Evolutionary conservation across 2,888 invertebrate species (phyloP).

Genomic region (Lasioglossum leucozonium): DNA sequence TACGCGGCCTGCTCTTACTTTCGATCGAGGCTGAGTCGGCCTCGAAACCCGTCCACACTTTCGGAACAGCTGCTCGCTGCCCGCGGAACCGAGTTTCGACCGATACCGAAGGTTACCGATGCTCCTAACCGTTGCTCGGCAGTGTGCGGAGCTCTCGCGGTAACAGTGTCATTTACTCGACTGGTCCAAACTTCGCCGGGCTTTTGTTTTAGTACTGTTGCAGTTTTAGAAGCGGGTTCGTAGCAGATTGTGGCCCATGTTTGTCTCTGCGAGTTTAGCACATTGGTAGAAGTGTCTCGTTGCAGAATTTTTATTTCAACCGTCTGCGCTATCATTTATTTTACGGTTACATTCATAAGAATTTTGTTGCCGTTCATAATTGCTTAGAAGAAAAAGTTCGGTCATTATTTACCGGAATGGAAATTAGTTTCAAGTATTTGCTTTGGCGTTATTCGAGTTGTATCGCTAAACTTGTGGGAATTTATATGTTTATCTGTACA

Average conservation of each 20-base stretch:
- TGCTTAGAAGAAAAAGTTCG: no score
- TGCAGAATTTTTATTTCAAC: not conserved
- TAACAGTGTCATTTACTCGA: not conserved
- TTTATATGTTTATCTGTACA: no score
- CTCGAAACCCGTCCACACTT: slow-evolving; percentile 50
- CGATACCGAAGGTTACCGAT: slow-evolving; percentile 32
- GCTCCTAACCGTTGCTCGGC: slow-evolving; percentile 7
- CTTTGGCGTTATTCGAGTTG: no score
- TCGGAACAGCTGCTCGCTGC: slow-evolving; percentile 57
- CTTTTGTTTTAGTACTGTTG: not conserved
- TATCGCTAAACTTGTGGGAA: no score
- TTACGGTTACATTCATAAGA: not conserved
- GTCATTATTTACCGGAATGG: no score
- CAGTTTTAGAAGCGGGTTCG: not conserved
- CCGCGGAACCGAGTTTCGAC: slow-evolving; percentile 20
- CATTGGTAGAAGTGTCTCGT: no score
- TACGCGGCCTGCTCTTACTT: slow-evolving; percentile 55
- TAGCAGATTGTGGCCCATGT: not conserved
- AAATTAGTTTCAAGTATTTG: no score
- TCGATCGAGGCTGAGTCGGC: slow-evolving; percentile 57
- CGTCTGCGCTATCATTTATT: not conserved
- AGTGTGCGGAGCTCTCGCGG: not conserved
- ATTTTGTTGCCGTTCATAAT: not conserved
- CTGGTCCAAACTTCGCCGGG: not conserved
- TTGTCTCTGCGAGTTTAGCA: not conserved